Evolutionary conservation across 2,113 vertebrate genomes (phyloP).

Genomic region (Platichthys stellatus): DNA sequence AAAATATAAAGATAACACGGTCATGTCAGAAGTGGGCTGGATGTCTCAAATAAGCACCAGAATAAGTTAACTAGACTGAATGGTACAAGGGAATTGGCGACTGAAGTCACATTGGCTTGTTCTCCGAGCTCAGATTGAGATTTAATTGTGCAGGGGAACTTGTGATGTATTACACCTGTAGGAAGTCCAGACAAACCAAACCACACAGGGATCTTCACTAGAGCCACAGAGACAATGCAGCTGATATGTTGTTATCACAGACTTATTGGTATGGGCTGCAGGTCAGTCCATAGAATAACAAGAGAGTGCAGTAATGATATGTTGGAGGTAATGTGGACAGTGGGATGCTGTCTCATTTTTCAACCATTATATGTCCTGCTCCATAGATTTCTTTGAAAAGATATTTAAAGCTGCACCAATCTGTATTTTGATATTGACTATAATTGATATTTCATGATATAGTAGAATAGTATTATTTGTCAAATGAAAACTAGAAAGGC

Average conservation of each 20-base stretch:
- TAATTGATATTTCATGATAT: not conserved
- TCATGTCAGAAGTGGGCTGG: not conserved
- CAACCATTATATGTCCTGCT: not conserved
- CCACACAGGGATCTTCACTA: not conserved
- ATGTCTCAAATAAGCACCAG: slow-evolving; percentile 14
- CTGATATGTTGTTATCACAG: not conserved
- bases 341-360: no score
- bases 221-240: not conserved
- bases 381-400: not conserved
- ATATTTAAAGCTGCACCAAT: slow-evolving; percentile 6
- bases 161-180: slow-evolving; percentile 47
- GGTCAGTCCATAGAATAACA: not conserved
- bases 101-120: slow-evolving; percentile 51
- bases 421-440: no score
- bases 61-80: slow-evolving; percentile 69
- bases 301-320: not conserved
- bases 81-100: slow-evolving; percentile 64
- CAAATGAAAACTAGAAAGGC: no score
- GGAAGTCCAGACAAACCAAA: not conserved
- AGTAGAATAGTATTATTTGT: no score
- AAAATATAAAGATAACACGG: slow-evolving; percentile 5
- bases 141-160: slow-evolving; percentile 60
- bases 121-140: slow-evolving; percentile 49
- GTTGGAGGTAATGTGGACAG: no score
- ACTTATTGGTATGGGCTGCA: not conserved